A percentile compares a stretch with the other conserved stretches of the same genome.
Conservation (phyloP, 2,797 vertebrate species). For the Hafferia zeledoni region DNA sequence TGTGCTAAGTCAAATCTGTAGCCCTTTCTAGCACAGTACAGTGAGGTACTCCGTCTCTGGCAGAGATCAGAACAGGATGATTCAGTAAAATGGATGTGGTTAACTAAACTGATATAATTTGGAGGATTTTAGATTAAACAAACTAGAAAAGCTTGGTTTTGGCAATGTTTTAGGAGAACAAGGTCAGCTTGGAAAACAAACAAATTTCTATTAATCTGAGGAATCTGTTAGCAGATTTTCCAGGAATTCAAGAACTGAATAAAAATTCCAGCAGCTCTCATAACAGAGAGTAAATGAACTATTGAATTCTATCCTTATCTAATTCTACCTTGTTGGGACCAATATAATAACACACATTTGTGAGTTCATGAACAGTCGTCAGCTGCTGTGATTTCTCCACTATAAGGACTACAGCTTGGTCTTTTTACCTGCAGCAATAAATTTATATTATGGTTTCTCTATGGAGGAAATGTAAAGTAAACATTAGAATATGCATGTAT, state of each 20-base stretch:
- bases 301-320: neutral
- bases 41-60: neutral
- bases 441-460: neutral
- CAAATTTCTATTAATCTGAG: neutral
- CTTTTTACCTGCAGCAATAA: neutral
- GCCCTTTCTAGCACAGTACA: neutral
- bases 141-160: neutral
- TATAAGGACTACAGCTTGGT: neutral
- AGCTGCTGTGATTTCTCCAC: neutral
- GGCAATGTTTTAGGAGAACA: neutral
- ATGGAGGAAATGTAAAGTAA: neutral
- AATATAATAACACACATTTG: neutral
- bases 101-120: neutral
- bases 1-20: neutral
- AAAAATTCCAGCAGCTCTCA: neutral
- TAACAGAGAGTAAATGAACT: neutral
- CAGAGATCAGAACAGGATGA: slow-evolving; percentile 12
- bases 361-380: neutral
- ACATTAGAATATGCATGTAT: neutral
- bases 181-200: neutral
- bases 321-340: neutral
- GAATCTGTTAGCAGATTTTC: neutral
- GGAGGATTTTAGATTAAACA: neutral
- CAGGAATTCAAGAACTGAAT: neutral
- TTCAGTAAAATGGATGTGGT: neutral